phyloP scores from a whole-genome alignment of 2,113 vertebrate genomes.

The Tinamus guttatus region DNA sequence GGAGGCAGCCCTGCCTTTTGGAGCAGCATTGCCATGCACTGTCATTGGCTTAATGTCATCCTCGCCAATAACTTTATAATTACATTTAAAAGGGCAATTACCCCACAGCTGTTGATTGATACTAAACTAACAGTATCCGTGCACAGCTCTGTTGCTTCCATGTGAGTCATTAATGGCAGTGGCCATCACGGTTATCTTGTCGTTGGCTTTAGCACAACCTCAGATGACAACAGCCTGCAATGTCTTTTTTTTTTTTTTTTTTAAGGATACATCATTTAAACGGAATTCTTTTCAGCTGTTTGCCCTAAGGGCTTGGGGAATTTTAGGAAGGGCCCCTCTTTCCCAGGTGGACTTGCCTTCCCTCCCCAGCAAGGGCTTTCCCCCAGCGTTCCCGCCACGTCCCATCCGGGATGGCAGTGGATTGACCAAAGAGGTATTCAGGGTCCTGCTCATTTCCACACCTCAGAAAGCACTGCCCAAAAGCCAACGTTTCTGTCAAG shows the following conservation, averaged over 20 bases:
- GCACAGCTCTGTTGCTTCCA: constrained; percentile 57
- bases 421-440: neutral
- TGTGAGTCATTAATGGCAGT: constrained; percentile 31
- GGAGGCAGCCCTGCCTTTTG: neutral
- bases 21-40: neutral
- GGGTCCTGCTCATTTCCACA: neutral
- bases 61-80: constrained; percentile 49
- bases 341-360: neutral
- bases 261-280: neutral
- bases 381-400: neutral
- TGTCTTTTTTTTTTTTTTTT: too few species aligned
- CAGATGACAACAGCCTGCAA: neutral
- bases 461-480: neutral
- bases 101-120: constrained; percentile 62
- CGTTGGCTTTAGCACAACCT: neutral
- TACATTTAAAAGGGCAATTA: constrained; percentile 64
- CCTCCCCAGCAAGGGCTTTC: neutral
- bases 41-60: neutral
- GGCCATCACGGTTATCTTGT: neutral
- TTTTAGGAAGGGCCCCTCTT: neutral
- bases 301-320: neutral
- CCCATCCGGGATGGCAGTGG: too few species aligned
- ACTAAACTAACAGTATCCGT: constrained; percentile 26
- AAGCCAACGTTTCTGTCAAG: neutral
- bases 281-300: neutral